Base-by-base conservation (phyloP, 2,888 invertebrate species). In the Keiferia lycopersicella region DNA sequence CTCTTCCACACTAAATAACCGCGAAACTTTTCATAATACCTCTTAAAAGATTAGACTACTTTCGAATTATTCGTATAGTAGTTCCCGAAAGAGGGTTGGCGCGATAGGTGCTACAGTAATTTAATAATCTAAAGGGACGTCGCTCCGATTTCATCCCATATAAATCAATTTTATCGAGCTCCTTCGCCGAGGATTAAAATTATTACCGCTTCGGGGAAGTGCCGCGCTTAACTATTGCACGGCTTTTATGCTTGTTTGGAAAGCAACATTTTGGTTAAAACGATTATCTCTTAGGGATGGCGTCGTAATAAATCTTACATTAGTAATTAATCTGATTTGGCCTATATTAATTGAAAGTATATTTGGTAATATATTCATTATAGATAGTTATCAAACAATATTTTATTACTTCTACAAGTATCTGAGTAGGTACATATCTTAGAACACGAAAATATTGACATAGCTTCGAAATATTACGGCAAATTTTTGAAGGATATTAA, bases 401-500 rank as follows among this genome's bases (percentile, higher is more conserved):
- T 6, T 6, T 26, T 26, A 26, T 26, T 26, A n/a, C n/a, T n/a
- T 30, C 6, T 30, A 8, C 34, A 10, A 34, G 34, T 34, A 34
- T 34, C 8, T 34, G 1, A 8, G 10, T 34, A 34, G 30, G 30
- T 30, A 30, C 6, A 30, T 10, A 34, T 34, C 34, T 34, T 34
- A 10, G 34, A 34, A 30, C 30, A 56, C 30, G 20, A 30, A 30
- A 56, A 59, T 34, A 63, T 20, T 7, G 26, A 53, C 34, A 78
- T 79, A 82, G 76, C 80, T 78, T 74, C 73, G 75, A 78, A 77
- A 80, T 79, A 83, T 80, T 72, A 83, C 72, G 81, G 85, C 81
- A 86, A 87, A 86, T 85, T 85, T 76, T 83, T 76, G 88, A 86
- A 86, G 83, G 86, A 81, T 89, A 87, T 87, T 88, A 87, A 89